These are phyloP conservation scores for Sphinx pinastri DNA, from an alignment of 2,888 invertebrate genomes.

Conservation along the genomic window DNA sequence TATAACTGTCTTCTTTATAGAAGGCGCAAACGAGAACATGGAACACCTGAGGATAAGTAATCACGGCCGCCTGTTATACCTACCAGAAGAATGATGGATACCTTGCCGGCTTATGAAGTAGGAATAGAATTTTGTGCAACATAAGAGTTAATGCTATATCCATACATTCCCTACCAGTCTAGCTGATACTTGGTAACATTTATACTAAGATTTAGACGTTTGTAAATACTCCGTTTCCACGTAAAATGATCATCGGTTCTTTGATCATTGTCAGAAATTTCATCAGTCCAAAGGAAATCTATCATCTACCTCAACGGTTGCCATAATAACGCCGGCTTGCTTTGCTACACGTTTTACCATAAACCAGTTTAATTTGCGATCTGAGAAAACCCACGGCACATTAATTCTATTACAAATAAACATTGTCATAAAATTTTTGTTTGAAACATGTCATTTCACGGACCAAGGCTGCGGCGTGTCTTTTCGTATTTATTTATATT, in stretches of 20 bases:
- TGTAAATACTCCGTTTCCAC: not conserved
- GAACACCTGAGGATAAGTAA: no score
- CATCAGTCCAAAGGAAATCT: not conserved
- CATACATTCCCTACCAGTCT: no score
- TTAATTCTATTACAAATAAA: slow-evolving; percentile 11
- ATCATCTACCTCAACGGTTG: not conserved
- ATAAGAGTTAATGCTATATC: no score
- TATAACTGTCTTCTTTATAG: no score
- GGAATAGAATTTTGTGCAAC: no score
- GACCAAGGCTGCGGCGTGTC: slow-evolving; percentile 5
- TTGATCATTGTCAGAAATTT: not conserved
- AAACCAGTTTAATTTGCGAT: slow-evolving; percentile 3
- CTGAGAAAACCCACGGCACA: slow-evolving; percentile 2
- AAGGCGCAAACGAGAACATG: no score
- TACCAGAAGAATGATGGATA: no score
- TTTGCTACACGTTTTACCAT: not conserved
- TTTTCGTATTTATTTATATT: not conserved
- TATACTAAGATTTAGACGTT: not conserved
- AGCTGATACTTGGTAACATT: no score
- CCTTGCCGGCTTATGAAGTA: no score
- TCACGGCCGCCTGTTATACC: no score
- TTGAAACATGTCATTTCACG: slow-evolving; percentile 11
- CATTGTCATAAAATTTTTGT: slow-evolving; percentile 18
- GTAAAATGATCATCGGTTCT: not conserved
- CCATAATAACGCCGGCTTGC: not conserved